phyloP scores from a whole-genome alignment of 64 coral and sea anemone genomes.

The Porites lutea region DNA sequence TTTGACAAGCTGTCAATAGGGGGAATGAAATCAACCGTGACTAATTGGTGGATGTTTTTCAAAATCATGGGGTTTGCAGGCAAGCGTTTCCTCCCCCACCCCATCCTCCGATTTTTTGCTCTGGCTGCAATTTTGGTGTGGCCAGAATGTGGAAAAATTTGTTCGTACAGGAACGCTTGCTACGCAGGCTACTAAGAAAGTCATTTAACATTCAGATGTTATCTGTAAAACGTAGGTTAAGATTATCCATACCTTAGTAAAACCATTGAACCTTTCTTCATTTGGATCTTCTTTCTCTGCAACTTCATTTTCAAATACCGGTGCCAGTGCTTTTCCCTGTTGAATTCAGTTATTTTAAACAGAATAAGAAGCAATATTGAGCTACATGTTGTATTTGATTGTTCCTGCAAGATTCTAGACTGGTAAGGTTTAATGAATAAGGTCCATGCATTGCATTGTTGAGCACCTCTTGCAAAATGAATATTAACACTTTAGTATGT shows the following conservation, averaged over 20 bases:
- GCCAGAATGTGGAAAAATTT: too few relatives aligned
- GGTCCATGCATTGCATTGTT: too few relatives aligned
- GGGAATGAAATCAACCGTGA: neutral
- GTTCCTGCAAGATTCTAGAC: too few relatives aligned
- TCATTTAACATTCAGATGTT: neutral
- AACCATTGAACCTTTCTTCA: slow-evolving; percentile 31
- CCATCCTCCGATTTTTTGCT: neutral
- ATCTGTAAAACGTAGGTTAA: neutral
- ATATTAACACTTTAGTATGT: too few relatives aligned
- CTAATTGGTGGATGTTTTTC: neutral
- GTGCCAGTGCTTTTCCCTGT: neutral
- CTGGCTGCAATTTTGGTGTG: too few relatives aligned
- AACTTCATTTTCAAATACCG: slow-evolving; percentile 1
- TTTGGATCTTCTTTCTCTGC: neutral
- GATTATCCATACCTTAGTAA: slow-evolving; percentile 2
- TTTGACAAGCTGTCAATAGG: neutral
- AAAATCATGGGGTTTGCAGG: neutral
- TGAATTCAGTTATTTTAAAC: neutral
- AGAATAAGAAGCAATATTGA: too few relatives aligned
- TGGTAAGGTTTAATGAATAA: too few relatives aligned
- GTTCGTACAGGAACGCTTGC: too few relatives aligned
- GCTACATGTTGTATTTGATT: too few relatives aligned
- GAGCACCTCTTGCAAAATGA: too few relatives aligned
- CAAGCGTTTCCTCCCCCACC: neutral
- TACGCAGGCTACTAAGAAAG: neutral